Conservation (phyloP, 2,888 invertebrate genomes). For the Nephrotoma flavescens region DNA sequence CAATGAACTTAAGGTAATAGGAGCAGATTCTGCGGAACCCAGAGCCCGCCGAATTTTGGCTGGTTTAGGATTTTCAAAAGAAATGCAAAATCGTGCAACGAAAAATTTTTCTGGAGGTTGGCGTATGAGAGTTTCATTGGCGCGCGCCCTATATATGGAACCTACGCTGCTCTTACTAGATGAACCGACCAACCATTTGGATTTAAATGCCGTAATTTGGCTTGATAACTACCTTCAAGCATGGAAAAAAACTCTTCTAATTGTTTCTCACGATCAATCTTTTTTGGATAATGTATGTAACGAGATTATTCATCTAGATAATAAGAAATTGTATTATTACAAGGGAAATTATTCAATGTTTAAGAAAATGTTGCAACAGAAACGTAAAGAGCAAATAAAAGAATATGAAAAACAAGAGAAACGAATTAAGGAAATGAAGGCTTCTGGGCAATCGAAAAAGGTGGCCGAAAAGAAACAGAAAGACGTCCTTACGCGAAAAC, state of each 20-base stretch:
- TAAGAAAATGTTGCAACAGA: constrained; percentile 97
- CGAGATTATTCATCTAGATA: constrained; percentile 94
- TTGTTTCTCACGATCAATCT: constrained; percentile 99
- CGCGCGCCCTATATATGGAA: constrained; percentile 90
- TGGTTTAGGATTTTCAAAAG: constrained; percentile 85
- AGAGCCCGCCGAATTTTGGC: constrained; percentile 90
- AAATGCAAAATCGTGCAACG: constrained; percentile 82
- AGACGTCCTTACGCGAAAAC: constrained; percentile 77
- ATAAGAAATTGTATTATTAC: constrained; percentile 88
- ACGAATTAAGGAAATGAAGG: constrained; percentile 83
- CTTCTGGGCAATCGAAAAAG: constrained; percentile 90
- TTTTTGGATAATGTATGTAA: constrained; percentile 99
- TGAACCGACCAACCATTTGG: constrained; percentile 98
- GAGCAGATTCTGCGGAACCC: constrained; percentile 96
- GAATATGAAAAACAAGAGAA: constrained; percentile 99
- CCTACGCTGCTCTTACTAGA: constrained; percentile 94
- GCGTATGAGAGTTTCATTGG: constrained; percentile 98
- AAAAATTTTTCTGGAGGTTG: constrained; percentile 90
- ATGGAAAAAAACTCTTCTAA: constrained; percentile 97
- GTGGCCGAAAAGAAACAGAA: constrained; percentile 91
- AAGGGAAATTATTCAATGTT: constrained; percentile 97
- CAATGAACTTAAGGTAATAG: constrained; percentile 87
- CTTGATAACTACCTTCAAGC: constrained; percentile 94
- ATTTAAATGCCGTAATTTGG: constrained; percentile 99
- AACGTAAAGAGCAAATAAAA: constrained; percentile 86